Conservation (phyloP, 92 coral and sea anemone genomes). For the Porites rus region DNA sequence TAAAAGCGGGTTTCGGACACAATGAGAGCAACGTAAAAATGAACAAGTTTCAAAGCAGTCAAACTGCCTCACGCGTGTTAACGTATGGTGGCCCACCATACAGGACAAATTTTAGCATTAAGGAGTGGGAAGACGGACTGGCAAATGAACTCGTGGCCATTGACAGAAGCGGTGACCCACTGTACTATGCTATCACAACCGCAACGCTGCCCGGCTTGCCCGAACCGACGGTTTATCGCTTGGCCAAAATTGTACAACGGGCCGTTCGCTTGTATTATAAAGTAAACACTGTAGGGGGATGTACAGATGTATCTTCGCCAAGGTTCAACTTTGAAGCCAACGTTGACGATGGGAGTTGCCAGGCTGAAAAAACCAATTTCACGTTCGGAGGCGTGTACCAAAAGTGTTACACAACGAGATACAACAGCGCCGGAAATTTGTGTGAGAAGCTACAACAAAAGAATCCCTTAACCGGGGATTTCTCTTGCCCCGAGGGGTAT, state of each 20-base stretch:
- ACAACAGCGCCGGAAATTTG: conserved; percentile 60
- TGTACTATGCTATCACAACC: conserved; percentile 77
- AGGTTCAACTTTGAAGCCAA: conserved; percentile 87
- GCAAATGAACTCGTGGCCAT: conserved; percentile 77
- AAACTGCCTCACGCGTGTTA: conserved; percentile 74
- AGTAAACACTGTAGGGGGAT: conserved; percentile 83
- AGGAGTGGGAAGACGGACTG: conserved; percentile 80
- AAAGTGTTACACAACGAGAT: conserved; percentile 49
- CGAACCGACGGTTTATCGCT: conserved; percentile 66
- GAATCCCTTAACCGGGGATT: conserved; percentile 74
- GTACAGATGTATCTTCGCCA: conserved; percentile 76
- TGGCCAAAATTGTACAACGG: conserved; percentile 72
- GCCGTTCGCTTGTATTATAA: conserved; percentile 80
- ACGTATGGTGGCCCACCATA: conserved; percentile 88
- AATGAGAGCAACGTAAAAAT: conserved; percentile 54
- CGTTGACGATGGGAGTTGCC: conserved; percentile 80
- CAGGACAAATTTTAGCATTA: conserved; percentile 73
- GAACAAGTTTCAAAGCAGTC: conserved; percentile 65
- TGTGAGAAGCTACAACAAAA: conserved; percentile 68
- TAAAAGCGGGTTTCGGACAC: conserved; percentile 31
- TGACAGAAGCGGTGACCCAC: conserved; percentile 83
- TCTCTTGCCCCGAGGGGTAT: conserved; percentile 69
- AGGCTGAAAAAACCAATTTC: conserved; percentile 71
- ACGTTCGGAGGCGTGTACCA: conserved; percentile 87
- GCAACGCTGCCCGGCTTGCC: conserved; percentile 82